Evolutionary conservation across 2,797 vertebrate genomes (phyloP).

Genomic region (Neosilurus mollespiculum): DNA sequence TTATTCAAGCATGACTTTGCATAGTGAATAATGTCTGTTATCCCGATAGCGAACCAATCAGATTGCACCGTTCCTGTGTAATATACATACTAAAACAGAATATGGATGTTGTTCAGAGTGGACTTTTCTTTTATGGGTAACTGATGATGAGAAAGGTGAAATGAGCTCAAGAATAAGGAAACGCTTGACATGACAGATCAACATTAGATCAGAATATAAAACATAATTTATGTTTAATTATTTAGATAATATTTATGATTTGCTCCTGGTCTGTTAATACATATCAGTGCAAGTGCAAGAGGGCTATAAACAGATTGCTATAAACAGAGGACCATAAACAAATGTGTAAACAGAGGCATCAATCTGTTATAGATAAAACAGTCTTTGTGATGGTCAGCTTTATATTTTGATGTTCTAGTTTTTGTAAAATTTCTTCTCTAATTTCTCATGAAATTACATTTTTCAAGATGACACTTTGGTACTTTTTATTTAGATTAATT

Average conservation of each 20-base stretch:
- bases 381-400: neutral
- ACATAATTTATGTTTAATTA: neutral
- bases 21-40: too few species aligned
- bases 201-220: neutral
- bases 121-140: neutral
- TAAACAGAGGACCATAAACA: too few species aligned
- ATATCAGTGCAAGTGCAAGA: conserved; percentile 10
- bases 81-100: too few species aligned
- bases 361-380: neutral
- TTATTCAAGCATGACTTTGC: too few species aligned
- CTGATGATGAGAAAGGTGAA: neutral
- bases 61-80: too few species aligned
- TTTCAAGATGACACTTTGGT: neutral
- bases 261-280: conserved; percentile 10
- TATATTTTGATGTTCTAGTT: conserved; percentile 1
- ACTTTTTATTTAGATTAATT: conserved; percentile 40
- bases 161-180: conserved; percentile 1
- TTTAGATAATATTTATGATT: conserved; percentile 8
- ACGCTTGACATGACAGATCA: neutral
- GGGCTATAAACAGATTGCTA: neutral
- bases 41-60: too few species aligned
- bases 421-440: neutral
- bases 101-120: neutral
- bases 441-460: neutral
- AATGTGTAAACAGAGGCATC: neutral